phyloP scores from a whole-genome alignment of 2,797 vertebrate species.

The Dromococcyx pavoninus region DNA sequence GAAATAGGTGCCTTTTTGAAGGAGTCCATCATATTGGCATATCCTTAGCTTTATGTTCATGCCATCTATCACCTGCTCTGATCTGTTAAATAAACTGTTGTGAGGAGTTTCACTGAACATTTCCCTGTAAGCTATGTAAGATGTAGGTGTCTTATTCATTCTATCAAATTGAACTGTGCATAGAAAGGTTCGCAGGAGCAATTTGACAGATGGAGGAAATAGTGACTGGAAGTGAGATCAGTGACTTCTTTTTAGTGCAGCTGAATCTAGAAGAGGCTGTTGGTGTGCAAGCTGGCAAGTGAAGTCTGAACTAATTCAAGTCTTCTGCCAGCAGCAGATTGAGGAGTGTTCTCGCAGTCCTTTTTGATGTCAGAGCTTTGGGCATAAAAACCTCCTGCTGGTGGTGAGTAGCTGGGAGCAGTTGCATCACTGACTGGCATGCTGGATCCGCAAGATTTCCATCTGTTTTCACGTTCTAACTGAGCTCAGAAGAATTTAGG shows the following conservation, averaged over 20 bases:
- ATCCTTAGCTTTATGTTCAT: neutral
- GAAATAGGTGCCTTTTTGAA: neutral
- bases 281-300: conserved; percentile 48
- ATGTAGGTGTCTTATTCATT: neutral
- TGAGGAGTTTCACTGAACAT: neutral
- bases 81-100: neutral
- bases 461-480: neutral
- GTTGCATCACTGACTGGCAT: neutral
- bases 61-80: neutral
- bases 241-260: neutral
- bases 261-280: conserved; percentile 41
- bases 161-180: neutral
- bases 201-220: conserved; percentile 47
- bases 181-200: neutral
- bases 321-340: conserved; percentile 44
- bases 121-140: neutral
- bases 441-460: neutral
- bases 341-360: conserved; percentile 20
- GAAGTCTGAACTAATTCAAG: neutral
- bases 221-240: conserved; percentile 45
- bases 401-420: neutral
- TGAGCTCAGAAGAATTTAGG: neutral
- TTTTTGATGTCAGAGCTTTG: conserved; percentile 13
- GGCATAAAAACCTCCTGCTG: conserved; percentile 1
- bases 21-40: neutral